Base-by-base conservation (phyloP, 2,113 vertebrate genomes). In the Phalacrocorax aristotelis region DNA sequence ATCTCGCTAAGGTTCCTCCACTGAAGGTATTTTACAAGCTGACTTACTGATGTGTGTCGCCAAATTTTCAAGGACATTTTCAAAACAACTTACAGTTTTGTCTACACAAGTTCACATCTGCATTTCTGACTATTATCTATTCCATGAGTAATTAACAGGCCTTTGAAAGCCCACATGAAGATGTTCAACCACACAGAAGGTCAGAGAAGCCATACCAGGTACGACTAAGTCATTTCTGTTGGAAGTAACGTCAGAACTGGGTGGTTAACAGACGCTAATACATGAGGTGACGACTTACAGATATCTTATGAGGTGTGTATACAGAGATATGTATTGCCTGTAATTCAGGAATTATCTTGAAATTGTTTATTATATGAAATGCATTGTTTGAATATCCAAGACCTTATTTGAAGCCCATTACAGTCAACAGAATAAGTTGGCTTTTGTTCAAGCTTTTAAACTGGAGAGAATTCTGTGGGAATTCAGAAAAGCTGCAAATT, bases 1-100 rank as follows among this genome's bases (percentile, higher is more conserved):
- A 48, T 71, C 83, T 92, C 65, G 90, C 74, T 90, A 88, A 92
- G 30, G 54, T 95, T 93, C 71, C 85, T 96, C 75, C 93, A 82
- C 90, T 91, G 64, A 96, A 95, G 66, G 69, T 87, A 88, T 93
- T 97, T 94, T 95, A 86, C 84, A 95, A 58, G 40, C 51, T 48
- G 87, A 52, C 93, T 95, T 89, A 95, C 38, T 69, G 60, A 20
- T 29, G 12, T 44, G 15, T 58, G 18, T 11, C 27, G 30, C 58
- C 22, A 64, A 69, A 64, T 74, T 89, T 79, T 79, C 55, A 75
- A 70, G 40, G 40, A 54, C 11, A 57, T 69, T 51, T 92, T 64
- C 32, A 52, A 87, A 65, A 57, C 10, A 44, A 66, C 15, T 76
- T 87, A 26, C 15, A 61, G 12, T 75, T 80, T 4, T 40, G 10